These are phyloP conservation scores for Bradypodion pumilum DNA, from an alignment of 2,797 vertebrate genomes.

Conservation along the genomic window DNA sequence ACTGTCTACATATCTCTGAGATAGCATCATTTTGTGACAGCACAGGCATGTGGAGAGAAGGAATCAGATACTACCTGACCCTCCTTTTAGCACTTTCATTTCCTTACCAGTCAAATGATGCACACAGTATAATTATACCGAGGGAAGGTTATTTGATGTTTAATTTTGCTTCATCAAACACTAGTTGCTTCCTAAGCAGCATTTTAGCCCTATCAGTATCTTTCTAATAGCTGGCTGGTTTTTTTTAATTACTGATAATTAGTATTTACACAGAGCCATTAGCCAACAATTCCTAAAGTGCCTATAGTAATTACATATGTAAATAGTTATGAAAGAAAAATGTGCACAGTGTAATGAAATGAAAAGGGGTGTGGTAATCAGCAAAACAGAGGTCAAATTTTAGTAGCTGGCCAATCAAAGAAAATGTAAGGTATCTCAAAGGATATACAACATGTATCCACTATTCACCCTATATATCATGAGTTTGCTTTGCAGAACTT, in stretches of 20 bases:
- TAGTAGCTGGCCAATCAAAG: conserved; percentile 4
- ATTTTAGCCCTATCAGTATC: conserved; percentile 76
- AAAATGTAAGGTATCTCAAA: not conserved
- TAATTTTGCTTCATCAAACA: conserved; percentile 57
- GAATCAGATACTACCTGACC: conserved; percentile 41
- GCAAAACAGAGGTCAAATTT: conserved; percentile 47
- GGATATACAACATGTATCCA: conserved; percentile 13
- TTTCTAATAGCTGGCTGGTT: conserved; percentile 73
- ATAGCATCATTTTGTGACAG: accelerated
- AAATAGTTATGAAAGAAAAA: conserved; percentile 80
- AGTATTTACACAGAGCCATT: conserved; percentile 86
- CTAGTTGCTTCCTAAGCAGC: conserved; percentile 75
- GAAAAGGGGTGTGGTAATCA: conserved; percentile 36
- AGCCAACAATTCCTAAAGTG: conserved; percentile 81
- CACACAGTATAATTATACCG: conserved; percentile 61
- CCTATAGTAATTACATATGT: conserved; percentile 84
- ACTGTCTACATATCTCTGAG: not conserved
- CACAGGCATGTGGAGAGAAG: not conserved
- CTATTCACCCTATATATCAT: not conserved
- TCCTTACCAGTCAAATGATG: conserved; percentile 59
- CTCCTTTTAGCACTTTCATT: conserved; percentile 52
- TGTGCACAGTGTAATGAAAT: conserved; percentile 55
- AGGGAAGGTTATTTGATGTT: conserved; percentile 66
- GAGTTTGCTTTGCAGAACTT: no score
- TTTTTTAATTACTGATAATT: conserved; percentile 86